Percentiles rank a stretch among this genome's conserved stretches.
phyloP scores from a whole-genome alignment of 2,888 invertebrate species.

The Nymphalis urticae region DNA sequence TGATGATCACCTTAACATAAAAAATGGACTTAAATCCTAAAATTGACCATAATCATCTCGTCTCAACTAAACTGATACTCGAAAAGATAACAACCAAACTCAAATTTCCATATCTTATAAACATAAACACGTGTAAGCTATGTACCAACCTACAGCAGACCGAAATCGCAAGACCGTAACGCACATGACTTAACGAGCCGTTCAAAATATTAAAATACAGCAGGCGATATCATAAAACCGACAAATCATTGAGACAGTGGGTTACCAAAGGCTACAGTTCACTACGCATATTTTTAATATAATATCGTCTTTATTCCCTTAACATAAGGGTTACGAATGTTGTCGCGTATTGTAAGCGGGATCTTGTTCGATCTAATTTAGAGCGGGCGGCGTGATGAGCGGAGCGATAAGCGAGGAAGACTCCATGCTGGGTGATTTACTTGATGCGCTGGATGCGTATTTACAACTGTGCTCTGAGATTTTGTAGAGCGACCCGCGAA shows the following conservation, averaged over 20 bases:
- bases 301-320: slow-evolving; percentile 8
- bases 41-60: neutral
- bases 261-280: slow-evolving; percentile 23
- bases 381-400: slow-evolving; percentile 55
- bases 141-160: slow-evolving; percentile 16
- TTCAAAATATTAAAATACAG: slow-evolving; percentile 36
- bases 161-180: slow-evolving; percentile 33
- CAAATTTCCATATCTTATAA: slow-evolving; percentile 2
- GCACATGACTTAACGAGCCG: slow-evolving; percentile 32
- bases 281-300: neutral
- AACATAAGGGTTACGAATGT: slow-evolving; percentile 11
- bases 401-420: slow-evolving; percentile 56
- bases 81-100: neutral
- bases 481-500: slow-evolving; percentile 23
- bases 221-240: slow-evolving; percentile 53
- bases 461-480: slow-evolving; percentile 34
- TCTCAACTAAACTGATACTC: neutral
- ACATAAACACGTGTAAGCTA: slow-evolving; percentile 10
- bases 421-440: slow-evolving; percentile 71
- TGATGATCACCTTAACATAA: neutral
- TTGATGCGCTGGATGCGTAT: slow-evolving; percentile 41
- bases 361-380: slow-evolving; percentile 66
- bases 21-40: neutral
- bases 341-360: slow-evolving; percentile 3
- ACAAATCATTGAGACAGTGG: slow-evolving; percentile 56